Conservation (phyloP, 2,797 vertebrate genomes). For the Xerus rutilus region DNA sequence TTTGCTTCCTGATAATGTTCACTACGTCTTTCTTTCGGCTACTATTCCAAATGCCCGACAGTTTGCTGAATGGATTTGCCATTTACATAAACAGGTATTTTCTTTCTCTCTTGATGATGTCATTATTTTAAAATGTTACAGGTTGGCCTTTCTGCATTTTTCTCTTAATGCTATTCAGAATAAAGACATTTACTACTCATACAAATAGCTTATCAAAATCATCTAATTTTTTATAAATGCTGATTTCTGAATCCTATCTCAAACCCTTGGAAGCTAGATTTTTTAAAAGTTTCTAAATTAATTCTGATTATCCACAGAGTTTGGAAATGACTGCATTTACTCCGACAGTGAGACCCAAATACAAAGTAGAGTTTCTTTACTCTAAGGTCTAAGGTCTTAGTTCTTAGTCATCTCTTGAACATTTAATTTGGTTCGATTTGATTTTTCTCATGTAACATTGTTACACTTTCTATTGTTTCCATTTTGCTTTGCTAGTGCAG, state of each 20-base stretch:
- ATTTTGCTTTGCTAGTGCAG: not conserved
- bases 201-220: not conserved
- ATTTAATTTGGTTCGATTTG: constrained; percentile 14
- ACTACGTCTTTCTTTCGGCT: constrained; percentile 98
- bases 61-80: constrained; percentile 99
- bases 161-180: not conserved
- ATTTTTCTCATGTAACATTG: not conserved
- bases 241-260: not conserved
- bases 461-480: not conserved
- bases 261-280: not conserved
- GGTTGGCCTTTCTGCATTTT: not conserved
- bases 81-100: constrained; percentile 97
- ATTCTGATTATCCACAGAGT: not conserved
- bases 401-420: not conserved
- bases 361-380: not conserved
- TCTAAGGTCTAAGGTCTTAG: not conserved
- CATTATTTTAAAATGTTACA: not conserved
- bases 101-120: not conserved
- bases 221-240: not conserved
- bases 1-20: constrained; percentile 98
- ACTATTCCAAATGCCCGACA: constrained; percentile 99
- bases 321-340: not conserved
- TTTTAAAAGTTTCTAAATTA: not conserved
- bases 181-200: not conserved
- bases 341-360: not conserved